phyloP scores from a whole-genome alignment of 2,888 invertebrate species.

The Nephrotoma guestfalica region DNA sequence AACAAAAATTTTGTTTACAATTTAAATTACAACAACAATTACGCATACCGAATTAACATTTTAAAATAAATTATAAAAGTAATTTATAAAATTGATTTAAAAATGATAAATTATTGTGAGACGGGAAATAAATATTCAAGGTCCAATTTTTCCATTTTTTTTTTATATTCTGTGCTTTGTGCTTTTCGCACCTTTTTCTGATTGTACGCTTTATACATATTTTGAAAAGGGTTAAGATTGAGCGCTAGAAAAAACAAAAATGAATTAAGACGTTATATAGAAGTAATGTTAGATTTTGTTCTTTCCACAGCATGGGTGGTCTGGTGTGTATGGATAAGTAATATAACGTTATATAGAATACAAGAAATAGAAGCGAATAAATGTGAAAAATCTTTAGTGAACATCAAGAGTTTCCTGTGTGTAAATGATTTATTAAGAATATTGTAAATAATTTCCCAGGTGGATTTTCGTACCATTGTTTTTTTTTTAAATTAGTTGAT shows the following conservation, averaged over 20 bases:
- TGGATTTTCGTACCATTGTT: background rate
- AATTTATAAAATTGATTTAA: background rate
- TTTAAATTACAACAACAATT: background rate
- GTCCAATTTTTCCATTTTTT: background rate
- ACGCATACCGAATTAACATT: background rate
- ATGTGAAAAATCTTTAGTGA: background rate
- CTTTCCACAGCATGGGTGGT: background rate
- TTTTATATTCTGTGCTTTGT: background rate
- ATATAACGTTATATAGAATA: background rate
- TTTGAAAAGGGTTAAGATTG: background rate
- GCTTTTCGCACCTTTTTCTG: background rate
- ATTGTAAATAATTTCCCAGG: background rate
- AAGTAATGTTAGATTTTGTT: background rate
- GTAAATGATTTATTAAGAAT: background rate
- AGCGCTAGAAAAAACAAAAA: background rate
- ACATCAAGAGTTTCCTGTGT: background rate
- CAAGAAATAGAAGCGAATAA: background rate
- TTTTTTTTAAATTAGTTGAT: background rate
- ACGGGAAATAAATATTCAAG: background rate
- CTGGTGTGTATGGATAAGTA: background rate
- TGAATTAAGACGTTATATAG: background rate
- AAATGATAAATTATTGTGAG: background rate
- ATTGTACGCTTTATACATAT: background rate
- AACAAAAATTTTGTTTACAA: background rate
- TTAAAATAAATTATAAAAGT: background rate